Evolutionary conservation across 2,888 invertebrate genomes (phyloP).

Genomic region (Agriopis aurantiaria): DNA sequence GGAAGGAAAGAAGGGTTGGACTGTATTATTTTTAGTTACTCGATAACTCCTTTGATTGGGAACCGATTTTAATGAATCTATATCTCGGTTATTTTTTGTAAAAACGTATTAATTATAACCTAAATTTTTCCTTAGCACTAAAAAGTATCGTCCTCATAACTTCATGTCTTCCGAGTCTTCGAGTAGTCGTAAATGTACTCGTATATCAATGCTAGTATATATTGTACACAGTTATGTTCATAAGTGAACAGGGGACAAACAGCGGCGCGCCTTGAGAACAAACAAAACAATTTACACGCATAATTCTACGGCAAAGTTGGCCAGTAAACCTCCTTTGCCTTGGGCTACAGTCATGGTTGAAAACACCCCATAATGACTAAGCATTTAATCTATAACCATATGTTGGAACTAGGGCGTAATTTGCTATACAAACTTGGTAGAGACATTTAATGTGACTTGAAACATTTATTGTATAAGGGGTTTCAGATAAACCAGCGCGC

Average conservation of each 20-base stretch:
- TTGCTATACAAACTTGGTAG: background rate
- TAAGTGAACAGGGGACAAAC: slow-evolving; percentile 19
- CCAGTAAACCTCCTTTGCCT: slow-evolving; percentile 39
- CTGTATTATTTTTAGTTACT: no score
- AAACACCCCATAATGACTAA: slow-evolving; percentile 8
- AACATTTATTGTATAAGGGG: no score
- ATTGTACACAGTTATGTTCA: background rate
- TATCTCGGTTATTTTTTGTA: no score
- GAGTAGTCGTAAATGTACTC: background rate
- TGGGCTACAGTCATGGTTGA: slow-evolving; percentile 55
- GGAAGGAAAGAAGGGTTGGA: no score
- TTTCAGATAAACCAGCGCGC: no score
- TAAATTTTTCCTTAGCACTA: background rate
- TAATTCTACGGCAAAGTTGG: slow-evolving; percentile 25
- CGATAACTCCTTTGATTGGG: no score
- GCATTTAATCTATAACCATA: background rate
- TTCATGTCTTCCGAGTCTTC: no score
- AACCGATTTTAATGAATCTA: no score
- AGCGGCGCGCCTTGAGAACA: slow-evolving; percentile 25
- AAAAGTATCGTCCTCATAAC: background rate
- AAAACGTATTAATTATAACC: no score
- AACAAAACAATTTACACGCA: slow-evolving; percentile 39
- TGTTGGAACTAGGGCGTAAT: background rate
- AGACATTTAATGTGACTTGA: no score
- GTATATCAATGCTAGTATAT: background rate